These are phyloP conservation scores for Pipa parva DNA, from an alignment of 2,113 vertebrate species.

Conservation along the genomic window DNA sequence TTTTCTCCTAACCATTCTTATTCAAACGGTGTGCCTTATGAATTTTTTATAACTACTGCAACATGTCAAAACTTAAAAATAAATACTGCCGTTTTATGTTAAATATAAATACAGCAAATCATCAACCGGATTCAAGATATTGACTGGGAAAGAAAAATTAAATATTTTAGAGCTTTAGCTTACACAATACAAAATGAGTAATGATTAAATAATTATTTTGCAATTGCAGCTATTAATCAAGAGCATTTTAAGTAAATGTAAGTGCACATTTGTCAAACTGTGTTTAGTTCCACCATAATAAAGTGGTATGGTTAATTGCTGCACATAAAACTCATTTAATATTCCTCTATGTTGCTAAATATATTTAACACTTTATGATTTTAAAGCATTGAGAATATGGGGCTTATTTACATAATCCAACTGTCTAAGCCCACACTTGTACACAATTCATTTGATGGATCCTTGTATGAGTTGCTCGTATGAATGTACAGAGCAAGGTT, in stretches of 20 bases:
- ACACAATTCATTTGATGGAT: too few relatives aligned
- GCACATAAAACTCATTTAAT: not conserved
- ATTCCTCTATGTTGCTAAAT: not conserved
- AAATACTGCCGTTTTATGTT: not conserved
- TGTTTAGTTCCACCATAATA: not conserved
- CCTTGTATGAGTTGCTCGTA: too few relatives aligned
- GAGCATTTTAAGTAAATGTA: constrained; percentile 23
- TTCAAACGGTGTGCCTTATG: too few relatives aligned
- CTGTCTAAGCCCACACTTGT: too few relatives aligned
- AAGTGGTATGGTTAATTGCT: constrained; percentile 16
- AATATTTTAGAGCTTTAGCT: constrained; percentile 19
- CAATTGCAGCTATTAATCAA: constrained; percentile 37
- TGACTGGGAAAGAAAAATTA: constrained; percentile 11
- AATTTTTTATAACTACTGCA: not conserved
- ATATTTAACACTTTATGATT: too few relatives aligned
- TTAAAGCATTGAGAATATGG: too few relatives aligned
- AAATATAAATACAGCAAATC: not conserved
- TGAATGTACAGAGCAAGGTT: too few relatives aligned
- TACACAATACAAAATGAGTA: constrained; percentile 30
- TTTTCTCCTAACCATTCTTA: too few relatives aligned
- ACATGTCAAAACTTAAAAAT: not conserved
- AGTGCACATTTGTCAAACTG: constrained; percentile 15
- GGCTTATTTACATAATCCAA: too few relatives aligned
- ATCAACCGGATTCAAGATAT: not conserved
- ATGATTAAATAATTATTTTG: constrained; percentile 36